A percentile compares a stretch with the other conserved stretches of the same genome.
These are phyloP conservation scores for Cerastoderma edule DNA, from an alignment of 2,888 invertebrate species.

Conservation along the genomic window DNA sequence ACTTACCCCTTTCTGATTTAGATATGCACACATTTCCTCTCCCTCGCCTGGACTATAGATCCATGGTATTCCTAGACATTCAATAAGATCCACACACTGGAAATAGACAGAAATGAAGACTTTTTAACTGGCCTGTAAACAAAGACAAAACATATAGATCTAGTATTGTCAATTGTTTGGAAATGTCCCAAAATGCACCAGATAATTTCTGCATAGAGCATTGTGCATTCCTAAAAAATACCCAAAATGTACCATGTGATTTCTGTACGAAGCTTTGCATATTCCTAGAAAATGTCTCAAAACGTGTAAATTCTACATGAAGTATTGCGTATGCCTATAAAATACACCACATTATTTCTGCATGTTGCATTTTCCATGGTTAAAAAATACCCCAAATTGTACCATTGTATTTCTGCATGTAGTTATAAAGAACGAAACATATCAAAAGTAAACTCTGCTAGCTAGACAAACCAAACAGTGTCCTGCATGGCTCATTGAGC, in stretches of 20 bases:
- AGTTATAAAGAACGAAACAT: too few relatives aligned
- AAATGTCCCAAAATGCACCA: not conserved
- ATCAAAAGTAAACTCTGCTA: too few relatives aligned
- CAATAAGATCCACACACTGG: slow-evolving; percentile 90
- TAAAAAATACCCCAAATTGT: too few relatives aligned
- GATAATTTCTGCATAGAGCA: not conserved
- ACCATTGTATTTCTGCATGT: too few relatives aligned
- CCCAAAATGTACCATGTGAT: not conserved
- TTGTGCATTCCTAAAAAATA: not conserved
- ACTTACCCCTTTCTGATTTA: slow-evolving; percentile 89
- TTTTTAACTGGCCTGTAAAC: not conserved
- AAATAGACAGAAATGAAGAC: slow-evolving; percentile 24
- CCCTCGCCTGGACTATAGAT: slow-evolving; percentile 92
- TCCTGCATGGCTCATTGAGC: too few relatives aligned
- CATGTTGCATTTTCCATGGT: too few relatives aligned
- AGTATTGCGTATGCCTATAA: too few relatives aligned
- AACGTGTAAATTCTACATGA: too few relatives aligned
- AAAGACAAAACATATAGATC: not conserved
- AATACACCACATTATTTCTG: too few relatives aligned
- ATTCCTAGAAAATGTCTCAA: too few relatives aligned
- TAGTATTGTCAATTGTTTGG: not conserved
- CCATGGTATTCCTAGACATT: slow-evolving; percentile 91
- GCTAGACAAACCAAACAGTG: too few relatives aligned
- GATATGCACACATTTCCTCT: slow-evolving; percentile 93
- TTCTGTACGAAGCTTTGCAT: not conserved